phyloP scores from a whole-genome alignment of 2,113 vertebrate genomes.

The Eidolon helvum region DNA sequence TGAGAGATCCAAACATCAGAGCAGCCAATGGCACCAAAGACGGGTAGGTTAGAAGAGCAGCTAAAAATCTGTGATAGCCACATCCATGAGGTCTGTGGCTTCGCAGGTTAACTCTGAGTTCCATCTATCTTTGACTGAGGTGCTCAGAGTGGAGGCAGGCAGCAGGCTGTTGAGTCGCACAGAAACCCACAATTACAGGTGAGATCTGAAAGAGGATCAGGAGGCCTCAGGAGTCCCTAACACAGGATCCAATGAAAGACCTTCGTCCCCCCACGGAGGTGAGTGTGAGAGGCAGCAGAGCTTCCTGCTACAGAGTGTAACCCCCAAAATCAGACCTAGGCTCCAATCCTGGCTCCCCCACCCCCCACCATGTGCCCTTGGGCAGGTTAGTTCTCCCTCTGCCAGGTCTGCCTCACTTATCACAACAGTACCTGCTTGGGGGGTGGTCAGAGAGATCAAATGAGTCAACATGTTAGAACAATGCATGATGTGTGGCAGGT shows the following conservation, averaged over 20 bases:
- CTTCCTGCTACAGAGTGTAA: not conserved
- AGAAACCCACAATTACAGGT: not conserved
- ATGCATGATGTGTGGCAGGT: not conserved
- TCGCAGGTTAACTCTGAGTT: not conserved
- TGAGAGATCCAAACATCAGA: not conserved
- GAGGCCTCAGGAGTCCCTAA: not conserved
- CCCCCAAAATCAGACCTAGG: not conserved
- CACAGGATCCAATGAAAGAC: not conserved
- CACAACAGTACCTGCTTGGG: not conserved
- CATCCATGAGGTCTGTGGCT: not conserved
- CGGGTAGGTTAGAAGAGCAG: not conserved
- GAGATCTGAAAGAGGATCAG: not conserved
- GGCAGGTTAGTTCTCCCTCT: not conserved
- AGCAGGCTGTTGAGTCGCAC: not conserved
- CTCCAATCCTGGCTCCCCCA: not conserved
- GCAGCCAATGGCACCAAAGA: not conserved
- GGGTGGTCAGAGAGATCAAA: not conserved
- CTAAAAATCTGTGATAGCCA: not conserved
- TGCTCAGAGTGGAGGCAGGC: not conserved
- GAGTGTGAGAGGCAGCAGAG: not conserved
- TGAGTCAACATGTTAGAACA: not conserved
- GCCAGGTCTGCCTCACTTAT: not conserved
- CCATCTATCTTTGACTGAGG: not conserved
- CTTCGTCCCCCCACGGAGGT: accelerated
- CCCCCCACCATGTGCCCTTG: not conserved